Base-by-base conservation (phyloP, 1,140 invertebrate species). In the Akabosia matsudoensis region DNA sequence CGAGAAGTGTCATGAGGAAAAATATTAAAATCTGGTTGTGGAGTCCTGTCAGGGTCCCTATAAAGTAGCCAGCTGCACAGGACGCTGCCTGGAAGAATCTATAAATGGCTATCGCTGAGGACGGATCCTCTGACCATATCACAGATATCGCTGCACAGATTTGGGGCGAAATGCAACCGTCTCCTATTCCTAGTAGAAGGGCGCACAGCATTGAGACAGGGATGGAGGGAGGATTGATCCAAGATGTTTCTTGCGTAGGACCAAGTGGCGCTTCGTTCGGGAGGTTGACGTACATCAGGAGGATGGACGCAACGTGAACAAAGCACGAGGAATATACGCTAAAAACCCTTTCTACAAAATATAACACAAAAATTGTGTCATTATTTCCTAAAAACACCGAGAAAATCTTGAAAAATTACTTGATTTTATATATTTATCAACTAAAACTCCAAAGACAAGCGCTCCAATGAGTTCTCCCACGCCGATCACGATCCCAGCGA, bases 81-180 rank as follows among this genome's bases (percentile, higher is more conserved):
- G 94, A 92, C 30, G 97, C 86, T 0, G 95, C 97, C 90, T 98
- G 87, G 75, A 88, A 89, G 85, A 98, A 98, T 86, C 97, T 97
- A 85, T 97, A 97, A 0, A 98, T 86, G 0, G 96, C 95, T 86
- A 97, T 97, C 0, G 96, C 96, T 13, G 93, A 91, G 0, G 94
- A 92, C 82, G 92, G 95, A 80, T 95, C 91, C 54, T 93, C 90
- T 0, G 91, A 87, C 83, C 93, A 98, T 34, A 96, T 88, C 10
- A 90, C 88, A 1, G 95, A 96, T 2, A 98, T 84, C 24, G 97
- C 90, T 0, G 95, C 93, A 83, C 96, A 98, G n/a, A 98, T 90
- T 85, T 98, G 96, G 0, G 97, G 98, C 82, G 98, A 98, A 84
- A 92, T 97, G 85, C 95, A 96, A 33, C 94, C 92, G 84, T 99